These are phyloP conservation scores for Oedothorax gibbosus DNA, from an alignment of 1,140 invertebrate species.

Conservation along the genomic window DNA sequence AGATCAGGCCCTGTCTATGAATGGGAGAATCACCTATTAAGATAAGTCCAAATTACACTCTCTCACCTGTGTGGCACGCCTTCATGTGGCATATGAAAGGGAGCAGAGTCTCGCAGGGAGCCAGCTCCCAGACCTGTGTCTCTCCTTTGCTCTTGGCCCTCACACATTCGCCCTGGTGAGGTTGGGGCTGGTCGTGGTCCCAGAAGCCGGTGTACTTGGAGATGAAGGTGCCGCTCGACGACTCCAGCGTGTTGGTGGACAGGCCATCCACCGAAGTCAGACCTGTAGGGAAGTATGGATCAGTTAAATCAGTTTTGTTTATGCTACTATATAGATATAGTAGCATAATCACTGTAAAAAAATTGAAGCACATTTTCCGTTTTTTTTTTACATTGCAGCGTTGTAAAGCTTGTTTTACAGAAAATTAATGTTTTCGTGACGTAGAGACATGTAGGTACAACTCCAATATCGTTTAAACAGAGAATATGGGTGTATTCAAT, in stretches of 20 bases:
- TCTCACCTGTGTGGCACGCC: conserved; percentile 88
- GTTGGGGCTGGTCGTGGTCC: conserved; percentile 81
- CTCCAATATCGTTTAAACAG: no score
- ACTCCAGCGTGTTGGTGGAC: conserved; percentile 91
- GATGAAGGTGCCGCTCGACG: conserved; percentile 88
- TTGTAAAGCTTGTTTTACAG: no score
- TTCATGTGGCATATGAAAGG: conserved; percentile 93
- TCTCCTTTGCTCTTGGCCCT: conserved; percentile 74
- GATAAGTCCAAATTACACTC: no score
- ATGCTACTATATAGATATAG: neutral
- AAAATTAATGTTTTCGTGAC: no score
- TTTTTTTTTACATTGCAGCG: neutral
- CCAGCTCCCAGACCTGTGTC: conserved; percentile 88
- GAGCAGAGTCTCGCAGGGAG: conserved; percentile 91
- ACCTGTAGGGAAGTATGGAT: conserved; percentile 71
- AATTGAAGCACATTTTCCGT: neutral
- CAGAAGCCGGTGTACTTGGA: conserved; percentile 85
- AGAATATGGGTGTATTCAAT: no score
- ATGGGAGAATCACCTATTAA: no score
- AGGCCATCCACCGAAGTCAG: conserved; percentile 90
- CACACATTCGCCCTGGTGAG: conserved; percentile 88
- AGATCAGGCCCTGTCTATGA: no score
- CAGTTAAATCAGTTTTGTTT: neutral
- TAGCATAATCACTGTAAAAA: neutral
- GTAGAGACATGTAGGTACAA: no score